A percentile compares a stretch with the other conserved stretches of the same genome.
phyloP scores from a whole-genome alignment of 2,797 vertebrate genomes.

The Pyrocephalus nanus region DNA sequence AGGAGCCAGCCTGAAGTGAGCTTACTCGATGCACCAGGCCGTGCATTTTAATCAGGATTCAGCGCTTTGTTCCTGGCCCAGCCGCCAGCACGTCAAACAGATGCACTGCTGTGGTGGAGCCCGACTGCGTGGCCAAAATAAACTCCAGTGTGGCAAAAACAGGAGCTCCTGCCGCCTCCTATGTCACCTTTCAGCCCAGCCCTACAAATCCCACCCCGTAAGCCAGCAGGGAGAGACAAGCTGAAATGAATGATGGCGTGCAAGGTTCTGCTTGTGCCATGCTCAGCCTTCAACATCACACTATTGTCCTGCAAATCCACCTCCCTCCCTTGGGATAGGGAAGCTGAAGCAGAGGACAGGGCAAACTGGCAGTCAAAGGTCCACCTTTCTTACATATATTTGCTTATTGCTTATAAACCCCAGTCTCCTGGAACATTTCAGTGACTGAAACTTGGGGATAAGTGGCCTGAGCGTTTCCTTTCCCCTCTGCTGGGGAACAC shows the following conservation, averaged over 20 bases:
- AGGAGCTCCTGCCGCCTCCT: background rate
- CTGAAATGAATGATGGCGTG: background rate
- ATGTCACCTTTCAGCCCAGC: background rate
- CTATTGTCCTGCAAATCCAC: background rate
- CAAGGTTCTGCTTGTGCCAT: background rate
- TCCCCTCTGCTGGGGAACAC: background rate
- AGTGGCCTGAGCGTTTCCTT: background rate
- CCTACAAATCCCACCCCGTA: background rate
- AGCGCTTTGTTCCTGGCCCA: slow-evolving; percentile 46
- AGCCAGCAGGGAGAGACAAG: background rate
- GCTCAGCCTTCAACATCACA: background rate
- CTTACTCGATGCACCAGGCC: background rate
- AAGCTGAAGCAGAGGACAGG: background rate
- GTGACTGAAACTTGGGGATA: slow-evolving; percentile 3
- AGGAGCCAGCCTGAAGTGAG: background rate
- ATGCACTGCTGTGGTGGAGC: background rate
- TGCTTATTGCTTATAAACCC: background rate
- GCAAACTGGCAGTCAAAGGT: background rate
- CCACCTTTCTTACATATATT: background rate
- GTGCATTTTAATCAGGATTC: slow-evolving; percentile 35
- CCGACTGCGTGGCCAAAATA: background rate
- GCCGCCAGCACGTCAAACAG: background rate
- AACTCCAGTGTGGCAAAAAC: background rate
- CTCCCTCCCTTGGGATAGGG: background rate
- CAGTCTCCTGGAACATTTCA: background rate